These are phyloP conservation scores for Brachypteracias leptosomus DNA, from an alignment of 2,113 vertebrate genomes.

Conservation along the genomic window DNA sequence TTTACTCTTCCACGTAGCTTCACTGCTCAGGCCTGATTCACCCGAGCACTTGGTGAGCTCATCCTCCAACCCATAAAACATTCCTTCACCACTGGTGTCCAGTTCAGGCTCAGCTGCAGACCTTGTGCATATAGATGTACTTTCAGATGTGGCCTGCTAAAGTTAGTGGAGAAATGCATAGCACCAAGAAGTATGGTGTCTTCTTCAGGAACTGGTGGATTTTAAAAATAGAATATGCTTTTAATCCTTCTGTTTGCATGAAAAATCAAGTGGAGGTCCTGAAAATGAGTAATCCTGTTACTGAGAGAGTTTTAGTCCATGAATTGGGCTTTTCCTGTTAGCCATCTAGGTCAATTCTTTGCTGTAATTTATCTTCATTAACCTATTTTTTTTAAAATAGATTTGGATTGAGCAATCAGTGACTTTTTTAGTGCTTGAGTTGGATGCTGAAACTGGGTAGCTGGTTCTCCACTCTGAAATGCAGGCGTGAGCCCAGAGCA, in stretches of 20 bases:
- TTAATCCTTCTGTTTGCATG: background rate
- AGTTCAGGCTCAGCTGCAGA: background rate
- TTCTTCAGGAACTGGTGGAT: background rate
- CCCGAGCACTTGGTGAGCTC: background rate
- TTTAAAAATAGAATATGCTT: background rate
- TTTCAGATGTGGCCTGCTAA: background rate
- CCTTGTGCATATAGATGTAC: accelerated
- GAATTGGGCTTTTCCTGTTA: background rate
- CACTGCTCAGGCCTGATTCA: background rate
- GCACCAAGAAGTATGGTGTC: background rate
- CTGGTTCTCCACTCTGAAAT: background rate
- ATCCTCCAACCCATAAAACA: background rate
- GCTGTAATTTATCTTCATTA: background rate
- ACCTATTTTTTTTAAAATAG: background rate
- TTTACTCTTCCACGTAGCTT: background rate
- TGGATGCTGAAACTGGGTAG: background rate
- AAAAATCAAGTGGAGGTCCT: background rate
- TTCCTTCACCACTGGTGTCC: background rate
- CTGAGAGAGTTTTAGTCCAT: background rate
- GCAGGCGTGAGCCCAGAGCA: background rate
- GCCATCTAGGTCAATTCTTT: background rate
- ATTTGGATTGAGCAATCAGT: background rate
- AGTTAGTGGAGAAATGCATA: background rate
- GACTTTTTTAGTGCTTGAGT: background rate
- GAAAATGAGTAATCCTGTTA: background rate